A percentile compares a stretch with the other conserved stretches of the same genome.
phyloP scores from a whole-genome alignment of 1,140 invertebrate species.

The Harpegnathos saltator region DNA sequence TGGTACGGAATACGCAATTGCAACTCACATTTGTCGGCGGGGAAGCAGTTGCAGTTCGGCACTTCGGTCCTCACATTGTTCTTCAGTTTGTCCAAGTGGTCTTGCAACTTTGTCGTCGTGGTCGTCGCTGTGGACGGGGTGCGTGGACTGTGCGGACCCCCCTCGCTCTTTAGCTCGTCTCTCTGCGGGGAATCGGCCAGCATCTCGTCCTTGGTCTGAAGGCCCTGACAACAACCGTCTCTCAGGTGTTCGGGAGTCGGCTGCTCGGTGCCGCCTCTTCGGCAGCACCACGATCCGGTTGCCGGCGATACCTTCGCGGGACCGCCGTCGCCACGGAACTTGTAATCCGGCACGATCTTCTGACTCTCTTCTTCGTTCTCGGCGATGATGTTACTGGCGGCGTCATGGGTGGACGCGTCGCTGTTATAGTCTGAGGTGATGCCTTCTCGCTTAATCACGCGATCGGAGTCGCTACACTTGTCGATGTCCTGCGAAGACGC shows the following conservation, averaged over 20 bases:
- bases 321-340: constrained; percentile 89
- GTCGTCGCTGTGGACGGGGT: constrained; percentile 61
- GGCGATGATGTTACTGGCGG: constrained; percentile 21
- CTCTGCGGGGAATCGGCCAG: constrained; percentile 83
- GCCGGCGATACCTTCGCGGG: constrained; percentile 87
- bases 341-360: constrained; percentile 76
- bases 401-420: constrained; percentile 42
- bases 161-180: constrained; percentile 81
- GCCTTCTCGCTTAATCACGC: constrained; percentile 81
- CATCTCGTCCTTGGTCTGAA: constrained; percentile 91
- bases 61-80: constrained; percentile 92
- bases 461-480: constrained; percentile 68
- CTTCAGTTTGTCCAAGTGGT: constrained; percentile 88
- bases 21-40: constrained; percentile 90
- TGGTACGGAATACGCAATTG: constrained; percentile 78
- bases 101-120: constrained; percentile 86
- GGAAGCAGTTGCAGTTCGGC: constrained; percentile 94
- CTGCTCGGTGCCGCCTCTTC: constrained; percentile 89
- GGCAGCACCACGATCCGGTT: constrained; percentile 90
- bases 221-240: constrained; percentile 89
- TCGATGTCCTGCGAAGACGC: constrained; percentile 8
- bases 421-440: constrained; percentile 61
- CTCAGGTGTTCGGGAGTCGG: constrained; percentile 90
- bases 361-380: constrained; percentile 68
- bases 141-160: constrained; percentile 75